These are phyloP conservation scores for Phataginus tetradactyla DNA, from an alignment of 2,797 vertebrate species.

Conservation along the genomic window DNA sequence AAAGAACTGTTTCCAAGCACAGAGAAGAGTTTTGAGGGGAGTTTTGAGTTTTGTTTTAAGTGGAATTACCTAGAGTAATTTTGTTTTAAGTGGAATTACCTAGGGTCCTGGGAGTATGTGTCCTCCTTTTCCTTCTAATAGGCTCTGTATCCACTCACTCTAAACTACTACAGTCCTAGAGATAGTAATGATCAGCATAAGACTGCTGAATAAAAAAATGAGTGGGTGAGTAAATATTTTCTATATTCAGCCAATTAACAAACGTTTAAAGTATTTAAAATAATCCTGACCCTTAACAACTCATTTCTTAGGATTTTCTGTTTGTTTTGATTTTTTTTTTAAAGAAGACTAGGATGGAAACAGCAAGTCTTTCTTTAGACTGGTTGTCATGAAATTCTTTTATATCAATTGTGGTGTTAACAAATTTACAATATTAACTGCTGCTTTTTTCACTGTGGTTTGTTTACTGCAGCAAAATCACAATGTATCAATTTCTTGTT, in stretches of 20 bases:
- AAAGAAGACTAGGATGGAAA: background rate
- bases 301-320: background rate
- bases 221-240: background rate
- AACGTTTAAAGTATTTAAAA: background rate
- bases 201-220: background rate
- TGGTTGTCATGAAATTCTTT: slow-evolving; percentile 14
- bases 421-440: slow-evolving; percentile 44
- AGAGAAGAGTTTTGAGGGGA: background rate
- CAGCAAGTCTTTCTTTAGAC: background rate
- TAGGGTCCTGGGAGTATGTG: background rate
- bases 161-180: background rate
- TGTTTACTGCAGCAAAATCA: slow-evolving; percentile 47
- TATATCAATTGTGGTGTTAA: background rate
- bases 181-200: background rate
- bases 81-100: background rate
- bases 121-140: background rate
- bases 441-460: background rate
- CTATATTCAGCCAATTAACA: background rate
- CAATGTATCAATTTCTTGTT: slow-evolving; percentile 5
- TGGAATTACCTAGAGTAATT: background rate
- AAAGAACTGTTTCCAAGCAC: background rate
- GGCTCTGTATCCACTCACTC: background rate
- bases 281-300: background rate
- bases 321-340: slow-evolving; percentile 54
- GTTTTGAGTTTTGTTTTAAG: background rate